phyloP scores from a whole-genome alignment of 2,113 vertebrate genomes.

The Sylvia atricapilla region DNA sequence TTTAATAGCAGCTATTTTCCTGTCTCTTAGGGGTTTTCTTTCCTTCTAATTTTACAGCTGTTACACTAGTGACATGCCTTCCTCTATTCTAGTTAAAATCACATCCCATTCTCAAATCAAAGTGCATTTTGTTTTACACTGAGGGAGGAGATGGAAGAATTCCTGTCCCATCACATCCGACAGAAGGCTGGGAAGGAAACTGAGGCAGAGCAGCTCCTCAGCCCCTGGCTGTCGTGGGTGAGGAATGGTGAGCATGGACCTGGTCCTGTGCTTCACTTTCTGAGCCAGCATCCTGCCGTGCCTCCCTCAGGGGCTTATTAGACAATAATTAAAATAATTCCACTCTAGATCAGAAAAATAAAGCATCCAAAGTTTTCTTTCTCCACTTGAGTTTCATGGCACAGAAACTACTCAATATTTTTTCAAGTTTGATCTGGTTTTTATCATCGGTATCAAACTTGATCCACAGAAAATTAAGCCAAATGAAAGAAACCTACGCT shows the following conservation, averaged over 20 bases:
- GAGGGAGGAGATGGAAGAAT: not conserved
- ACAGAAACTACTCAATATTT: not conserved
- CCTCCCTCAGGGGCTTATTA: not conserved
- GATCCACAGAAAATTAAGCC: not conserved
- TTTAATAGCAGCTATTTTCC: slow-evolving; percentile 42
- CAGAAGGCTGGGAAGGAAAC: not conserved
- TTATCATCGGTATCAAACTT: not conserved
- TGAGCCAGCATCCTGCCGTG: not conserved
- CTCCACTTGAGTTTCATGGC: not conserved
- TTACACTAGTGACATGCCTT: not conserved
- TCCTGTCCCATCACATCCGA: not conserved
- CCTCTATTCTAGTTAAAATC: not conserved
- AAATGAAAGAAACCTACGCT: slow-evolving; percentile 13
- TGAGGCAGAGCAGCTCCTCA: not conserved
- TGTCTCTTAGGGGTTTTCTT: slow-evolving; percentile 10
- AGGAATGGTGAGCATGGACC: accelerated
- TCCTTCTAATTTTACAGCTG: not conserved
- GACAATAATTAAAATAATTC: not conserved
- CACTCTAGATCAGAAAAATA: not conserved
- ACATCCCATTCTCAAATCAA: not conserved
- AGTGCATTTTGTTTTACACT: not conserved
- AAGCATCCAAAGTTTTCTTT: not conserved
- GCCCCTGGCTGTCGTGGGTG: not conserved
- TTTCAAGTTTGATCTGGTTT: not conserved
- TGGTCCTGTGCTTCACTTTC: accelerated